Percentiles rank a stretch among this genome's conserved stretches.
phyloP scores from a whole-genome alignment of 2,797 vertebrate genomes.

The Rhodeus uyekii region DNA sequence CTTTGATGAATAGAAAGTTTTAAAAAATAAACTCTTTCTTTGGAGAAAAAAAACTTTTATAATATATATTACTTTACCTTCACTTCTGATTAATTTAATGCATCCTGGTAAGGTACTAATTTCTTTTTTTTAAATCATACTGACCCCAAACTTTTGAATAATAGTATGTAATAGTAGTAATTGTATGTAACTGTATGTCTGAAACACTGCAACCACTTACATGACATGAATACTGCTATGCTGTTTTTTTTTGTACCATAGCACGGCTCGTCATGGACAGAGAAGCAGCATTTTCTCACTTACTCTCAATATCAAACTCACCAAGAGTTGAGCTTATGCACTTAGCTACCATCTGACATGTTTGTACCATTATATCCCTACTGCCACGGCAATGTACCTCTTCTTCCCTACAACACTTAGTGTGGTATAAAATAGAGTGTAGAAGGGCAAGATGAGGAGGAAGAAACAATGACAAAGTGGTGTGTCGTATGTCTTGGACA shows the following conservation, averaged over 20 bases:
- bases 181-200: no score
- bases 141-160: conserved; percentile 6
- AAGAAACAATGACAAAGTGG: conserved; percentile 24
- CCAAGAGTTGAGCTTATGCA: background rate
- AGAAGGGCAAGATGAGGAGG: conserved; percentile 35
- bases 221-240: background rate
- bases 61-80: background rate
- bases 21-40: background rate
- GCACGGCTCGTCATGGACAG: background rate
- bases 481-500: conserved; percentile 11
- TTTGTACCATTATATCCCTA: conserved; percentile 9
- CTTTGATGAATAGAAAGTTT: background rate
- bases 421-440: conserved; percentile 4
- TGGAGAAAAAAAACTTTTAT: background rate
- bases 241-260: background rate
- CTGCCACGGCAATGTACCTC: conserved; percentile 14
- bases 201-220: background rate
- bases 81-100: background rate
- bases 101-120: background rate
- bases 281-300: background rate
- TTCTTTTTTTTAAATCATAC: background rate
- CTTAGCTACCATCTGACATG: background rate
- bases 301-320: background rate
- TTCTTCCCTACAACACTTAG: background rate
- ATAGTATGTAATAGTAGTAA: no score